Evolutionary conservation across 1,140 invertebrate species (phyloP).

Genomic region (Chionoecetes opilio): DNA sequence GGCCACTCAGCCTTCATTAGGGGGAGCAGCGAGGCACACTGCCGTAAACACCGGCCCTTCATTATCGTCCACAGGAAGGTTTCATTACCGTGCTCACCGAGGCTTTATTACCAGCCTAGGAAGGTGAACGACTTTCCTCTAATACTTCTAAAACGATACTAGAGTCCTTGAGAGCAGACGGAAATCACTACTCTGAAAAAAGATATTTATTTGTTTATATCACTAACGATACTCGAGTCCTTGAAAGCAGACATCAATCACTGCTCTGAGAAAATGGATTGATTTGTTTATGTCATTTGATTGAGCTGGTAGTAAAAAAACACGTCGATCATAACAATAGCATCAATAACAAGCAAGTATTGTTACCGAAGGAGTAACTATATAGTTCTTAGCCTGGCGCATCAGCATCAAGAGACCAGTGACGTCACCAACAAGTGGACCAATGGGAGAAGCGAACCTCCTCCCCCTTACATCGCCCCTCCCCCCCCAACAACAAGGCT

Average conservation of each 20-base stretch:
- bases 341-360: too few relatives aligned
- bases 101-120: background rate
- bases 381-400: background rate
- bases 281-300: too few relatives aligned
- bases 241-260: too few relatives aligned
- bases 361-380: too few relatives aligned
- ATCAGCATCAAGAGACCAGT: conserved; percentile 11
- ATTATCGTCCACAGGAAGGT: background rate
- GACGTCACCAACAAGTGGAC: conserved; percentile 10
- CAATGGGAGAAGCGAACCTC: background rate
- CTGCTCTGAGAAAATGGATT: too few relatives aligned
- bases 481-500: background rate
- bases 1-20: background rate
- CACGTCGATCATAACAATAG: too few relatives aligned
- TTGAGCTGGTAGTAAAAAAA: too few relatives aligned
- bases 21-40: background rate
- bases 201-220: too few relatives aligned
- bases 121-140: background rate
- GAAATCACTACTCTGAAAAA: too few relatives aligned
- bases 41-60: background rate
- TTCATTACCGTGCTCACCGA: background rate
- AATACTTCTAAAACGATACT: too few relatives aligned
- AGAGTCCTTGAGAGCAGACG: too few relatives aligned
- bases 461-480: background rate
- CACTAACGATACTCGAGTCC: too few relatives aligned